Conservation (phyloP, 2,113 vertebrate species). For the Plectropomus leopardus region DNA sequence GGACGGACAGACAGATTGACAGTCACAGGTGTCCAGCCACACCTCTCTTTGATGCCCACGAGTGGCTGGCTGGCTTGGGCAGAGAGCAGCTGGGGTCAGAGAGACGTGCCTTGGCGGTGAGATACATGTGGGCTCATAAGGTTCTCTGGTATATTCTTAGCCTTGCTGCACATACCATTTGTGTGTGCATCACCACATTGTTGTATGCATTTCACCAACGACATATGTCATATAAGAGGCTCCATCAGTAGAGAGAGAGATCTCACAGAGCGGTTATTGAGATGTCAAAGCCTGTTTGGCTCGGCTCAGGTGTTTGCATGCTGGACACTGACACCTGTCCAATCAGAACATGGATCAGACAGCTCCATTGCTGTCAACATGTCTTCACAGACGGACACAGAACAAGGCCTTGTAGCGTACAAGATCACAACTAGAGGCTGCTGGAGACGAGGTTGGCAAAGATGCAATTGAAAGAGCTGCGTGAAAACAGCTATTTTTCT, state of each 20-base stretch:
- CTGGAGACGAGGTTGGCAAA: slow-evolving; percentile 16
- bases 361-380: slow-evolving; percentile 49
- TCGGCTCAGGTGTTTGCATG: slow-evolving; percentile 42
- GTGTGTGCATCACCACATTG: neutral
- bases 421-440: slow-evolving; percentile 29
- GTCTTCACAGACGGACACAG: slow-evolving; percentile 43
- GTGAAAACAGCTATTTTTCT: slow-evolving; percentile 42
- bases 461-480: slow-evolving; percentile 22
- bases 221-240: slow-evolving; percentile 13
- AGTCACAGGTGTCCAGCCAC: slow-evolving; percentile 60
- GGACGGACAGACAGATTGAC: slow-evolving; percentile 39
- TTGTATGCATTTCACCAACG: slow-evolving; percentile 16
- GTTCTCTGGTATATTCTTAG: slow-evolving; percentile 59
- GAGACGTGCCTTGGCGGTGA: slow-evolving; percentile 54
- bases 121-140: slow-evolving; percentile 29
- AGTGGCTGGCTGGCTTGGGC: slow-evolving; percentile 46
- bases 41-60: slow-evolving; percentile 66
- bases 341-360: slow-evolving; percentile 48
- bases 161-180: slow-evolving; percentile 11
- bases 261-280: slow-evolving; percentile 16
- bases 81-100: slow-evolving; percentile 69
- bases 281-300: slow-evolving; percentile 24
- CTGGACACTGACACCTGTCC: slow-evolving; percentile 64
- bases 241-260: neutral
- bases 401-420: slow-evolving; percentile 36